Conservation (phyloP, 2,888 invertebrate species). For the Aphidius colemani region DNA sequence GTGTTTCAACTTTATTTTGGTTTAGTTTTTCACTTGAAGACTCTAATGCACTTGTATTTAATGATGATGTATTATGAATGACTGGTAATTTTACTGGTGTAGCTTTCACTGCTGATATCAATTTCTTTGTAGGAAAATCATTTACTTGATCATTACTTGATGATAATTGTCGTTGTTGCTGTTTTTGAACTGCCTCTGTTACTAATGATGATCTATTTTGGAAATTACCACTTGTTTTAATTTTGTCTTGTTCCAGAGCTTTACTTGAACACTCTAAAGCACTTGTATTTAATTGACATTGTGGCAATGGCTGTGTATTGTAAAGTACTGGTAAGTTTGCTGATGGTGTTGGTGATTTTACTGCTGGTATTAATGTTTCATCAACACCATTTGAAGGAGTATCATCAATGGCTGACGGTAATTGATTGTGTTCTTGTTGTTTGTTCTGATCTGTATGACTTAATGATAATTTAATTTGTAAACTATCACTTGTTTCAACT, state of each 20-base stretch:
- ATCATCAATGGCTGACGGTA: too few relatives aligned
- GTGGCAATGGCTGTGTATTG: neutral
- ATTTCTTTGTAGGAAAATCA: constrained; percentile 2
- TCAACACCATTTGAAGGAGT: too few relatives aligned
- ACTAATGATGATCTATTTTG: too few relatives aligned
- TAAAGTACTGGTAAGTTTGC: constrained; percentile 13
- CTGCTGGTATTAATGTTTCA: neutral
- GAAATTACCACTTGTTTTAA: neutral
- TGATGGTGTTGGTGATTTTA: neutral
- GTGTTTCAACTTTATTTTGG: constrained; percentile 18
- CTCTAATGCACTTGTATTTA: constrained; percentile 23
- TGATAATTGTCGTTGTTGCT: constrained; percentile 17
- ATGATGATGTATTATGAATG: too few relatives aligned
- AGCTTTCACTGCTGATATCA: constrained; percentile 15
- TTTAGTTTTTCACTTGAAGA: constrained; percentile 28
- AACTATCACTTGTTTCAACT: constrained; percentile 30
- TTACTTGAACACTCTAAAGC: constrained; percentile 46
- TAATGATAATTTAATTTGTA: neutral
- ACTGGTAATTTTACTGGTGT: constrained; percentile 17
- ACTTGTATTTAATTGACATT: constrained; percentile 9
- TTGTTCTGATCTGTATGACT: too few relatives aligned
- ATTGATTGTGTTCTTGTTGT: too few relatives aligned
- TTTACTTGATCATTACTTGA: neutral
- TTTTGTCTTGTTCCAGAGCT: constrained; percentile 41
- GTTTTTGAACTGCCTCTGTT: constrained; percentile 30